Conservation (phyloP, 1,140 invertebrate genomes). For the Ectropis grisescens region DNA sequence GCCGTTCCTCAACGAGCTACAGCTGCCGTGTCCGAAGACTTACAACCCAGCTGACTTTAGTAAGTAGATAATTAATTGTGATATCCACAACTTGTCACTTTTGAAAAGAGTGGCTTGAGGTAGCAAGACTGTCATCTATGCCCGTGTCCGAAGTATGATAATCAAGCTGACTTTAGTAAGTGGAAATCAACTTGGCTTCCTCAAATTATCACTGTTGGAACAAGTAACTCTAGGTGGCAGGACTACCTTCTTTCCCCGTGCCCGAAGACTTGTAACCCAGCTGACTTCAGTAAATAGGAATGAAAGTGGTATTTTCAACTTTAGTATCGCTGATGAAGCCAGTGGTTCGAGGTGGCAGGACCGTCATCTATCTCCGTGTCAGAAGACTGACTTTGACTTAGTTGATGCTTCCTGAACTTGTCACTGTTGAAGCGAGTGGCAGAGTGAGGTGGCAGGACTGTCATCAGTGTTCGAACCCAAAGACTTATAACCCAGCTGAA, state of each 20-base stretch:
- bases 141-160: constrained; percentile 84
- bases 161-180: constrained; percentile 82
- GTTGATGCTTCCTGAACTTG: constrained; percentile 82
- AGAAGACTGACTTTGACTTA: constrained; percentile 85
- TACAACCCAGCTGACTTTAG: constrained; percentile 89
- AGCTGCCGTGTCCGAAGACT: constrained; percentile 79
- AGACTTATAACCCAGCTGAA: too few relatives aligned
- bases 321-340: constrained; percentile 81
- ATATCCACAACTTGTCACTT: constrained; percentile 77
- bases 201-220: constrained; percentile 77
- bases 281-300: constrained; percentile 83
- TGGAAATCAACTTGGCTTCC: constrained; percentile 80
- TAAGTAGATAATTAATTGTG: too few relatives aligned
- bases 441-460: constrained; percentile 80
- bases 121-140: constrained; percentile 90
- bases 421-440: constrained; percentile 73
- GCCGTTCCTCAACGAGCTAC: constrained; percentile 76
- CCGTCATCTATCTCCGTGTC: constrained; percentile 89
- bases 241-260: constrained; percentile 76
- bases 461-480: too few relatives aligned
- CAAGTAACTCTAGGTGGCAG: constrained; percentile 81
- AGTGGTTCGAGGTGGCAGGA: constrained; percentile 84
- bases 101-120: constrained; percentile 83
- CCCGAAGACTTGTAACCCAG: constrained; percentile 84
- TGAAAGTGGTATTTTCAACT: too few relatives aligned